phyloP scores from a whole-genome alignment of 2,888 invertebrate genomes.

The Panopea generosa region DNA sequence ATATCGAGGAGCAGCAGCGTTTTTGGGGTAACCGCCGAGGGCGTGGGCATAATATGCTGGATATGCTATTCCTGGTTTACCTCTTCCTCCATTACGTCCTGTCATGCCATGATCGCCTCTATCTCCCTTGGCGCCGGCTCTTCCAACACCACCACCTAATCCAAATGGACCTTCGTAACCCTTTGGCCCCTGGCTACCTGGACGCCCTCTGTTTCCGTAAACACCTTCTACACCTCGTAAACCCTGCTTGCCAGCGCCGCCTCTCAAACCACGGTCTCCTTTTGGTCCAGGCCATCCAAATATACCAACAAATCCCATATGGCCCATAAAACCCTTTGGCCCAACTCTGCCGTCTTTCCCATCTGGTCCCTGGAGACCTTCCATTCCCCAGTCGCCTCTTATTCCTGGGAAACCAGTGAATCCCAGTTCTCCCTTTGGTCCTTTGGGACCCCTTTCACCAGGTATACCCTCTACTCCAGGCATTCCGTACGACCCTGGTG shows the following conservation, averaged over 20 bases:
- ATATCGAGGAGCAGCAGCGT: slow-evolving; percentile 45
- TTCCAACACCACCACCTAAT: slow-evolving; percentile 35
- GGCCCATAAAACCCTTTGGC: slow-evolving; percentile 43
- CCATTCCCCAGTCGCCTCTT: slow-evolving; percentile 44
- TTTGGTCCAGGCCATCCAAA: slow-evolving; percentile 54
- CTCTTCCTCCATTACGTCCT: slow-evolving; percentile 37
- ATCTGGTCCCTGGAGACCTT: slow-evolving; percentile 46
- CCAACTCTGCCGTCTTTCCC: slow-evolving; percentile 51
- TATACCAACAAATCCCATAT: slow-evolving; percentile 48
- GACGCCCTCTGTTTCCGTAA: slow-evolving; percentile 39
- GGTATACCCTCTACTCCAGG: slow-evolving; percentile 54
- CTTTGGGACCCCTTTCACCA: slow-evolving; percentile 39
- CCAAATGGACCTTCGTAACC: slow-evolving; percentile 54
- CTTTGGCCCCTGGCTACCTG: slow-evolving; percentile 46
- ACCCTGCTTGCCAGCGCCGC: slow-evolving; percentile 31
- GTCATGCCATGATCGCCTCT: slow-evolving; percentile 40
- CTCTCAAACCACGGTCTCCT: slow-evolving; percentile 41
- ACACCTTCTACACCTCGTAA: slow-evolving; percentile 46
- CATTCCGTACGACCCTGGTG: slow-evolving; percentile 58
- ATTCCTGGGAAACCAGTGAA: slow-evolving; percentile 52
- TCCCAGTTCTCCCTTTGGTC: slow-evolving; percentile 51
- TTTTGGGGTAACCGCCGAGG: slow-evolving; percentile 36
- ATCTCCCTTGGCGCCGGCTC: slow-evolving; percentile 43
- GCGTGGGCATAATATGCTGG: slow-evolving; percentile 47
- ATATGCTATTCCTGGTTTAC: slow-evolving; percentile 46